Conservation (phyloP, 2,113 vertebrate species). For the Vanacampus margaritifer region DNA sequence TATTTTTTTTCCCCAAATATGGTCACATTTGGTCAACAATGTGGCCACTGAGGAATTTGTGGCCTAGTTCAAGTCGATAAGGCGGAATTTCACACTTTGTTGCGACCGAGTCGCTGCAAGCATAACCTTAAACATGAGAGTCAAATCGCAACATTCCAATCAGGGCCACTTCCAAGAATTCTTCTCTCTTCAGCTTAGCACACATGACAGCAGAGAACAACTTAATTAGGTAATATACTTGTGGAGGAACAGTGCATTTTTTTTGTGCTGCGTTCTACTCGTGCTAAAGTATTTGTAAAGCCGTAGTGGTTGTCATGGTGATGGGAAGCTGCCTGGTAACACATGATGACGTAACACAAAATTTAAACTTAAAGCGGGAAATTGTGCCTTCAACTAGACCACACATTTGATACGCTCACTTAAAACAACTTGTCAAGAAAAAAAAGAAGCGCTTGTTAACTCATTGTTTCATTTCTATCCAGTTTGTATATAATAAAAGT, state of each 20-base stretch:
- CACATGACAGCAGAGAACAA: neutral
- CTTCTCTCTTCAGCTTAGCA: no score
- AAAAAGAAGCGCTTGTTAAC: neutral
- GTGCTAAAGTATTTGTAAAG: constrained; percentile 18
- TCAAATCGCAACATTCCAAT: constrained; percentile 44
- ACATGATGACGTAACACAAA: neutral
- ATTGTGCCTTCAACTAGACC: neutral
- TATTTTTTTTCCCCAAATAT: neutral
- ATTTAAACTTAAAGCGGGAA: neutral
- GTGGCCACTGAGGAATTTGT: constrained; percentile 23
- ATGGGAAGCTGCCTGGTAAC: constrained; percentile 19
- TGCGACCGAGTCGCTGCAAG: constrained; percentile 35
- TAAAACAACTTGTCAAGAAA: neutral
- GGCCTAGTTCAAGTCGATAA: constrained; percentile 54
- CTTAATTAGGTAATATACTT: constrained; percentile 18
- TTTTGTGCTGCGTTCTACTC: constrained; percentile 18
- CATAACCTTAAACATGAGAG: constrained; percentile 49
- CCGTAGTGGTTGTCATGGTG: constrained; percentile 51
- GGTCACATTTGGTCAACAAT: neutral
- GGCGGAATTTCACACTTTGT: constrained; percentile 53
- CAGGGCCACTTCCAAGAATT: constrained; percentile 11
- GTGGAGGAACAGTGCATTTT: constrained; percentile 17
- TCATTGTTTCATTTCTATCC: neutral
- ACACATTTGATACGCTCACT: neutral
- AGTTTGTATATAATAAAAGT: neutral